Evolutionary conservation across 2,888 invertebrate species (phyloP).

Genomic region (Cancer borealis): DNA sequence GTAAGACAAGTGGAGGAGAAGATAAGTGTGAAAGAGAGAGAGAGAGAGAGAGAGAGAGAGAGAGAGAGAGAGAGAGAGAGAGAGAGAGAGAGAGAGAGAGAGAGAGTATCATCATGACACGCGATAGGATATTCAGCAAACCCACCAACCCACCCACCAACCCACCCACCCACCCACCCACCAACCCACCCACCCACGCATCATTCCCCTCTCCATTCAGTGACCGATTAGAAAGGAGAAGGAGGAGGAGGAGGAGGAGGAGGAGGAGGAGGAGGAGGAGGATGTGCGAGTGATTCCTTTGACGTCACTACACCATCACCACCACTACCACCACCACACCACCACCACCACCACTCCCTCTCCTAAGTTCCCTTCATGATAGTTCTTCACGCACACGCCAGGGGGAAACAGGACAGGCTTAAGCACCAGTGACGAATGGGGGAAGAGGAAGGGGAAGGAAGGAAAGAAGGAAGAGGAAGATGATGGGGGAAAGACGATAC

Average conservation of each 20-base stretch:
- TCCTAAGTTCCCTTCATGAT: no score
- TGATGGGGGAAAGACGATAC: no score
- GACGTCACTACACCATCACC: not conserved
- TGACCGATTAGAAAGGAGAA: not conserved
- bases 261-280: not conserved
- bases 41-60: constrained; percentile 20
- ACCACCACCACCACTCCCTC: not conserved
- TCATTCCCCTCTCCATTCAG: not conserved
- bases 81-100: no score
- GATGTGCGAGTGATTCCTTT: not conserved
- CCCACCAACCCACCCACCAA: no score
- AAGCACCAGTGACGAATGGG: not conserved
- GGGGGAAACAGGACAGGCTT: no score
- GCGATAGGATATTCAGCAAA: no score
- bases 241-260: not conserved
- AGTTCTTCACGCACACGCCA: no score
- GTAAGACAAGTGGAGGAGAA: not conserved
- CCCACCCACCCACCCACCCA: no score
- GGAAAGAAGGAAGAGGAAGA: not conserved
- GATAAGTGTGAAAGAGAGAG: not conserved
- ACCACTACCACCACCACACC: constrained; percentile 3
- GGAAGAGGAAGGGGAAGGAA: not conserved
- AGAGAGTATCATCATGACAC: no score
- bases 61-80: not conserved
- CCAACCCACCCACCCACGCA: no score